These are phyloP conservation scores for Linurgus olivaceus DNA, from an alignment of 2,797 vertebrate genomes.

Conservation along the genomic window DNA sequence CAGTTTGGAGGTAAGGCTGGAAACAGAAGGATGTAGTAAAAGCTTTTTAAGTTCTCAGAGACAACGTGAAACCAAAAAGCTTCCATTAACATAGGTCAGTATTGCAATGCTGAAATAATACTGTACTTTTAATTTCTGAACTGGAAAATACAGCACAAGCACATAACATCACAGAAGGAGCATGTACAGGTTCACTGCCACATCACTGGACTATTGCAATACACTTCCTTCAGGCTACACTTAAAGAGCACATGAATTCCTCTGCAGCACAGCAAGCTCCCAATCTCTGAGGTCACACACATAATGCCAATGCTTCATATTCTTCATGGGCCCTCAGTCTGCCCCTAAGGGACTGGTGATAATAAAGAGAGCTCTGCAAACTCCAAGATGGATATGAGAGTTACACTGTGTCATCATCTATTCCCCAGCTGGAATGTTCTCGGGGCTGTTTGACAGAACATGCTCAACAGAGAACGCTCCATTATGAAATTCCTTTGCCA, in stretches of 20 bases:
- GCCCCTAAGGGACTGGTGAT: background rate
- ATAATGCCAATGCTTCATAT: background rate
- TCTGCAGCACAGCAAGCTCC: background rate
- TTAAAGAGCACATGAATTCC: background rate
- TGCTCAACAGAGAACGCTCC: background rate
- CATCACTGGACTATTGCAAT: background rate
- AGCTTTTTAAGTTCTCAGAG: background rate
- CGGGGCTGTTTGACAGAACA: slow-evolving; percentile 30
- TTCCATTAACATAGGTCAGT: background rate
- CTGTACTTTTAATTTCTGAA: background rate
- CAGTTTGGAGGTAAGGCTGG: background rate
- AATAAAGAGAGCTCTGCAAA: background rate
- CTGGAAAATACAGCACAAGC: background rate
- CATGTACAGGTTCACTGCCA: background rate
- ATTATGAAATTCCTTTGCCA: slow-evolving; percentile 47
- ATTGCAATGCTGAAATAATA: background rate
- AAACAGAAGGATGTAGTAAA: background rate
- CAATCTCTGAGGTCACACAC: background rate
- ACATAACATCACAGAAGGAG: background rate
- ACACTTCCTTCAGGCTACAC: slow-evolving; percentile 5
- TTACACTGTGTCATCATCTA: background rate
- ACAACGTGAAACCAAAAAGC: background rate
- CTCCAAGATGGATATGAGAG: background rate
- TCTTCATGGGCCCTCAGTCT: background rate
- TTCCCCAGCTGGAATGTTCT: slow-evolving; percentile 46